Conservation (phyloP, 2,113 vertebrate species). For the Mobula hypostoma region DNA sequence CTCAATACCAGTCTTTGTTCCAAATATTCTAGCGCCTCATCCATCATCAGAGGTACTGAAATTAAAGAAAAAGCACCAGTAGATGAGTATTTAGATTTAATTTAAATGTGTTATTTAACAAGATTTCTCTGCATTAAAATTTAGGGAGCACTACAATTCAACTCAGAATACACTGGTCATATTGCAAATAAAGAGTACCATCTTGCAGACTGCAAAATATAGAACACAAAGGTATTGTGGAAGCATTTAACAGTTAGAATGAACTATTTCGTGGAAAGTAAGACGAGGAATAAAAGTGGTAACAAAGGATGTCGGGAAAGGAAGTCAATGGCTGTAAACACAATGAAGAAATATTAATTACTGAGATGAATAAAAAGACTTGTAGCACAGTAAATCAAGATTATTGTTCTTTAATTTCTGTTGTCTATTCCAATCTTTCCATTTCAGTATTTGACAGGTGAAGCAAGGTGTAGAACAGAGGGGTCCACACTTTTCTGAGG, state of each 20-base stretch:
- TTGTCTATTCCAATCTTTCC: background rate
- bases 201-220: background rate
- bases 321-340: no score
- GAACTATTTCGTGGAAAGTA: background rate
- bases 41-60: conserved; percentile 91
- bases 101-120: background rate
- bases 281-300: background rate
- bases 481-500: background rate
- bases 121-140: background rate
- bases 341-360: background rate
- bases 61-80: conserved; percentile 28
- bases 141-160: background rate
- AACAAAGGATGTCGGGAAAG: no score
- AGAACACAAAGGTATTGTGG: background rate
- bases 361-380: background rate
- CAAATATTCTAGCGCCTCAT: conserved; percentile 85
- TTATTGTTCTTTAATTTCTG: background rate
- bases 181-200: background rate
- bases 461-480: background rate
- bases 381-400: background rate
- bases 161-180: background rate
- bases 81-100: background rate
- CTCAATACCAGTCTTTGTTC: conserved; percentile 79
- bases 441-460: background rate
- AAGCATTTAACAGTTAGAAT: background rate